Evolutionary conservation across 2,113 vertebrate genomes (phyloP).

Genomic region (Syrmaticus mikado): DNA sequence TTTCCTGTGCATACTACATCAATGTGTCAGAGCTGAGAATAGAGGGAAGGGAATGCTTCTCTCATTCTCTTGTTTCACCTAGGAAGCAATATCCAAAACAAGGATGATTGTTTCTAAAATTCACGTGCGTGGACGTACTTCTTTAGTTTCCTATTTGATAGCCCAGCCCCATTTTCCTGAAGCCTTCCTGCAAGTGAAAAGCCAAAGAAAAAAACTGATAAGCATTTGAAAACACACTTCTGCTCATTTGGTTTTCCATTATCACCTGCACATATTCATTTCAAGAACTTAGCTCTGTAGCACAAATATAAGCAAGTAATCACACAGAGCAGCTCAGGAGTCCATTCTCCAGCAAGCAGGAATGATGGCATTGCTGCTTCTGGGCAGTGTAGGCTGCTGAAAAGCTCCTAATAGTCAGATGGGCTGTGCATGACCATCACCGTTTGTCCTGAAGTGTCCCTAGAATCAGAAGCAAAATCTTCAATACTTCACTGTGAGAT

Average conservation of each 20-base stretch:
- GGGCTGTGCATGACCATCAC: not conserved
- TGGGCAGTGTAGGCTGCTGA: not conserved
- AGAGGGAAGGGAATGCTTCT: not conserved
- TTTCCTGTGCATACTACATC: not conserved
- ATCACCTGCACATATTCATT: not conserved
- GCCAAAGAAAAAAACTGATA: not conserved
- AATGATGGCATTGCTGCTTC: not conserved
- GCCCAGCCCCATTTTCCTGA: not conserved
- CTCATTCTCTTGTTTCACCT: not conserved
- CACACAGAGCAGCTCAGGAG: not conserved
- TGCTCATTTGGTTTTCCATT: not conserved
- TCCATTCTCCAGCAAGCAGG: not conserved
- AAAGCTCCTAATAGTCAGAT: not conserved
- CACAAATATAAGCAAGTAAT: not conserved
- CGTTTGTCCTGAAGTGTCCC: not conserved
- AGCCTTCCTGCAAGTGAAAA: not conserved
- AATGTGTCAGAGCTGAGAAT: not conserved
- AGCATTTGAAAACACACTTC: not conserved
- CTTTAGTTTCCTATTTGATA: not conserved
- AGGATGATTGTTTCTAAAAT: not conserved
- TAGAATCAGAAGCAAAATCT: not conserved
- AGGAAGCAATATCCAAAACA: not conserved
- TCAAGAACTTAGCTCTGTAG: not conserved
- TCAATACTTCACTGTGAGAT: not conserved
- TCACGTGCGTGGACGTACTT: rapidly evolving